A percentile compares a stretch with the other conserved stretches of the same genome.
Conservation (phyloP, 2,888 invertebrate species). For the Diplolepis rosae region DNA sequence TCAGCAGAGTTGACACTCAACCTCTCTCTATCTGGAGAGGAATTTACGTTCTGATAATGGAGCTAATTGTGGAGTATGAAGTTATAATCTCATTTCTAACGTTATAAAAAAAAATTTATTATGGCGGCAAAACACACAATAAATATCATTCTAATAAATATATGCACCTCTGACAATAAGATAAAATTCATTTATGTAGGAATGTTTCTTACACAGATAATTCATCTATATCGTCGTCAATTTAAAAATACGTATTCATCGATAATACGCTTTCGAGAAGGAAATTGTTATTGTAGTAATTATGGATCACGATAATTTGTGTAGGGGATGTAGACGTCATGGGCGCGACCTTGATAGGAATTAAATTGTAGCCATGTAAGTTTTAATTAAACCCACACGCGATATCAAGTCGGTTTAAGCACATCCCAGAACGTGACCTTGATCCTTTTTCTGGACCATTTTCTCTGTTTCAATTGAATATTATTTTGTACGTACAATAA, state of each 20-base stretch:
- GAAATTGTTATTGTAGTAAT: slow-evolving; percentile 2
- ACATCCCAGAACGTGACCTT: neutral
- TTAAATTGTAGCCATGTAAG: slow-evolving; percentile 13
- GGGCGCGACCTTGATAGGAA: slow-evolving; percentile 15
- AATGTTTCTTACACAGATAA: too few relatives aligned
- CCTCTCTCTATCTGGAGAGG: neutral
- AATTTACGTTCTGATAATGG: neutral
- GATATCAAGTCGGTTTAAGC: slow-evolving; percentile 4
- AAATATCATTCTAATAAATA: slow-evolving; percentile 1
- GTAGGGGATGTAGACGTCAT: slow-evolving; percentile 12
- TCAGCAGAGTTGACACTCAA: neutral
- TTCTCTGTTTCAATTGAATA: neutral
- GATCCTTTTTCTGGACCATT: neutral
- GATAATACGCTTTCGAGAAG: neutral
- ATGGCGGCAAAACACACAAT: neutral
- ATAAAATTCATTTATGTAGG: too few relatives aligned
- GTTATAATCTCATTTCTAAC: slow-evolving; percentile 4
- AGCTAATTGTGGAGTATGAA: slow-evolving; percentile 17
- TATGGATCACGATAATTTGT: slow-evolving; percentile 7
- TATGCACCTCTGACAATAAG: neutral
- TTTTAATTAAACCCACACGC: slow-evolving; percentile 26
- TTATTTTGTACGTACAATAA: neutral
- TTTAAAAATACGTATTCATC: neutral
- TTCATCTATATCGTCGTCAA: too few relatives aligned
- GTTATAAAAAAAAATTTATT: slow-evolving; percentile 7